A percentile compares a stretch with the other conserved stretches of the same genome.
Conservation (phyloP, 2,113 vertebrate genomes). For the Lynx canadensis region DNA sequence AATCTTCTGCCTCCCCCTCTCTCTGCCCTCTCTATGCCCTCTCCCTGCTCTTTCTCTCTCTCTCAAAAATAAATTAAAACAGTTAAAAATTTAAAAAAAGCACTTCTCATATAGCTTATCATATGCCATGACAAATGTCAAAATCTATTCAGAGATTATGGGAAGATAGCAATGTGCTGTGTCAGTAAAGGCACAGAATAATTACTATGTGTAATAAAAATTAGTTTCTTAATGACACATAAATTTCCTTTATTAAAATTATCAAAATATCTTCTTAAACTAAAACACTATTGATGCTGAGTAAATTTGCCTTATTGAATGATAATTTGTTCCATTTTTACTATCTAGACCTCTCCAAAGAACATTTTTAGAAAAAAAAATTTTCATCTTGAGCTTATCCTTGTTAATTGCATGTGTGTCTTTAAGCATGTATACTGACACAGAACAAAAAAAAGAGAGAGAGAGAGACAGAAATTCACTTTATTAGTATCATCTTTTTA, state of each 20-base stretch:
- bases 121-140: background rate
- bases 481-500: background rate
- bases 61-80: no score
- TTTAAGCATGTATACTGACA: background rate
- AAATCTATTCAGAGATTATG: background rate
- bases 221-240: constrained; percentile 14
- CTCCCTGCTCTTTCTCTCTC: no score
- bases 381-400: background rate
- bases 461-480: background rate
- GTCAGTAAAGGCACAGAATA: background rate
- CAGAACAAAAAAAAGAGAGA: background rate
- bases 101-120: background rate
- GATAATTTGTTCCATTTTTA: constrained; percentile 22
- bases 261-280: background rate
- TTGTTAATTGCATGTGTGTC: background rate
- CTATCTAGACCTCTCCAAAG: background rate
- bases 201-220: constrained; percentile 41
- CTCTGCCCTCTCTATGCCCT: no score
- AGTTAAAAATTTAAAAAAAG: background rate
- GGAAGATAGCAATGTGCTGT: background rate
- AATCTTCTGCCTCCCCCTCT: no score
- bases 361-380: background rate
- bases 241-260: background rate
- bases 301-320: constrained; percentile 10
- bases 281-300: background rate